Base-by-base conservation (phyloP, 2,888 invertebrate species). In the Erebia aethiops region DNA sequence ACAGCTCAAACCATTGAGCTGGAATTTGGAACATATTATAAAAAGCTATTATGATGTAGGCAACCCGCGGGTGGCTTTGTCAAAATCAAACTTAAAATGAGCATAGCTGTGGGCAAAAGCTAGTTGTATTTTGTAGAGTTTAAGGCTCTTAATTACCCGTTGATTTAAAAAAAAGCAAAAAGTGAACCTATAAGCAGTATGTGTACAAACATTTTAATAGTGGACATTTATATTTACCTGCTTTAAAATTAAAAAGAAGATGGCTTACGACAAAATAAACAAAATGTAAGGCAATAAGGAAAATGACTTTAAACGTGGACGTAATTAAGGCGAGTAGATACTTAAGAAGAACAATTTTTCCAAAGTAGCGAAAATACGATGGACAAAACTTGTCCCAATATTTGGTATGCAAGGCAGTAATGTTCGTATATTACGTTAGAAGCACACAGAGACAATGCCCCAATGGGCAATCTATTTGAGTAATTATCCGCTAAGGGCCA, bases 381-480 rank as follows among this genome's bases (percentile, higher is more conserved):
- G 68, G 21, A 75, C 71, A 73, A 74, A 75, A 74, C 72, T 74
- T 69, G 78, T 80, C 77, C 78, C 77, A 77, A 81, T 81, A 79
- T 81, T 82, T 81, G 79, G 80, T 83, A 83, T 83, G 81, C 81
- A 74, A 82, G 82, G 81, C 82, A 82, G 84, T 82, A 85, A 84
- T 85, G 82, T 86, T 83, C 82, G 82, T 83, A 86, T 89, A 90
- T 87, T 86, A 87, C 82, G 81, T 84, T 81, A 76, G 78, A 78
- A 81, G 84, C 82, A 85, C 83, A 85, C 83, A 87, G 84, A 89
- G 88, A 91, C 91, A 92, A 93, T 91, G 85, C 91, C 87, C 91
- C 89, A 92, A 91, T 90, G 91, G 92, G 90, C 92, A 91, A 92
- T 92, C 92, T 91, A 92, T 93, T 92, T 92, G 92, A 93, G 92